Evolutionary conservation across 2,113 vertebrate species (phyloP).

Genomic region (Rhynchopsitta pachyrhyncha): DNA sequence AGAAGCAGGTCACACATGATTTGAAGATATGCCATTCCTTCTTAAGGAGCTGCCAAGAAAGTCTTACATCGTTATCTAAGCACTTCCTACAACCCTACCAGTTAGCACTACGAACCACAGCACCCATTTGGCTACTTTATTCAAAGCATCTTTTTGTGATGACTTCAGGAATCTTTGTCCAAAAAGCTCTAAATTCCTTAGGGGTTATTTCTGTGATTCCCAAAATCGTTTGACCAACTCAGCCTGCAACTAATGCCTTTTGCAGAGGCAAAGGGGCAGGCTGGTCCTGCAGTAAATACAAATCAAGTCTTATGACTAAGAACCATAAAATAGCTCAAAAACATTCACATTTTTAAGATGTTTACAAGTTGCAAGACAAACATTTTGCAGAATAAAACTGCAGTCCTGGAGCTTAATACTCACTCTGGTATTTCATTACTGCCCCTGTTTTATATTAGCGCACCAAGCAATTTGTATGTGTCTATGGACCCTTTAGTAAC

Average conservation of each 20-base stretch:
- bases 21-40: background rate
- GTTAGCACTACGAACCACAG: background rate
- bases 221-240: background rate
- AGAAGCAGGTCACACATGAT: background rate
- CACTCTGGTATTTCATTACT: conserved; percentile 46
- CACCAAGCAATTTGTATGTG: conserved; percentile 26
- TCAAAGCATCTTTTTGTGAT: background rate
- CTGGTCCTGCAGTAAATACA: background rate
- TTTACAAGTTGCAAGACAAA: conserved; percentile 51
- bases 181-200: background rate
- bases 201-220: background rate
- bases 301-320: background rate
- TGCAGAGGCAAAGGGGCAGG: background rate
- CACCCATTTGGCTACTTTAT: background rate
- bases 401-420: conserved; percentile 60
- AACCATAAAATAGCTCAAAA: conserved; percentile 26
- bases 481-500: conserved; percentile 46
- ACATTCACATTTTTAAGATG: background rate
- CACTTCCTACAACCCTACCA: background rate
- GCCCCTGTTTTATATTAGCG: conserved; percentile 47
- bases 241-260: background rate
- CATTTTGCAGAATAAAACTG: conserved; percentile 48
- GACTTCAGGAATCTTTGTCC: background rate
- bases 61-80: background rate
- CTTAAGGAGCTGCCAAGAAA: background rate